These are phyloP conservation scores for Macrotrachela quadricornifera DNA, from an alignment of 1,140 invertebrate species.

Conservation along the genomic window DNA sequence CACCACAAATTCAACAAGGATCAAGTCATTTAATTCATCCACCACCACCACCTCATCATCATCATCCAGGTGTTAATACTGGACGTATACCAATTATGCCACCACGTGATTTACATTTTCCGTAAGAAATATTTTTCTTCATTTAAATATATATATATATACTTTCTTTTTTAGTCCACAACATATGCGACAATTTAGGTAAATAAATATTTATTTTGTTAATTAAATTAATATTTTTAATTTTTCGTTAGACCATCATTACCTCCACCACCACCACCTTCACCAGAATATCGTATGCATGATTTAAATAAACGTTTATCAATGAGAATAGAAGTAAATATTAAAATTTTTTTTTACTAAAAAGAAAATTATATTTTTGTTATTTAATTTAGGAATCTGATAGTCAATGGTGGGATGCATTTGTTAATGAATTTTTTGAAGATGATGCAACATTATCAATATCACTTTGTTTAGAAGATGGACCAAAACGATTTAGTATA, in stretches of 20 bases:
- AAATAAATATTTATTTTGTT: neutral
- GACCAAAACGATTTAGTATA: slow-evolving; percentile 83
- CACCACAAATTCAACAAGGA: no score
- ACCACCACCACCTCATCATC: no score
- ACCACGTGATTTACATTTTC: neutral
- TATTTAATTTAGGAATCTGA: no score
- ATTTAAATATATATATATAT: no score
- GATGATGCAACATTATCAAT: slow-evolving; percentile 87
- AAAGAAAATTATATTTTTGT: no score
- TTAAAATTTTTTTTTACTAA: neutral
- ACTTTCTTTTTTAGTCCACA: neutral
- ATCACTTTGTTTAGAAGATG: slow-evolving; percentile 63
- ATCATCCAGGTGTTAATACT: neutral
- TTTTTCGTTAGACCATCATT: neutral
- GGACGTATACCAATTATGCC: neutral
- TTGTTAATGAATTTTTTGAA: slow-evolving; percentile 96
- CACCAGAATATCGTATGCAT: slow-evolving; percentile 69
- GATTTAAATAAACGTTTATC: slow-evolving; percentile 90
- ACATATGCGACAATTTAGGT: neutral
- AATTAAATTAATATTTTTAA: neutral
- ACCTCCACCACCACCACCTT: neutral
- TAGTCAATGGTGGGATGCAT: slow-evolving; percentile 96
- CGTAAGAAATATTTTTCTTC: no score
- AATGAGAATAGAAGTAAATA: slow-evolving; percentile 57
- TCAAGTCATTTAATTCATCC: no score